Conservation (phyloP, 2,797 vertebrate genomes). For the Delichon dasypus region DNA sequence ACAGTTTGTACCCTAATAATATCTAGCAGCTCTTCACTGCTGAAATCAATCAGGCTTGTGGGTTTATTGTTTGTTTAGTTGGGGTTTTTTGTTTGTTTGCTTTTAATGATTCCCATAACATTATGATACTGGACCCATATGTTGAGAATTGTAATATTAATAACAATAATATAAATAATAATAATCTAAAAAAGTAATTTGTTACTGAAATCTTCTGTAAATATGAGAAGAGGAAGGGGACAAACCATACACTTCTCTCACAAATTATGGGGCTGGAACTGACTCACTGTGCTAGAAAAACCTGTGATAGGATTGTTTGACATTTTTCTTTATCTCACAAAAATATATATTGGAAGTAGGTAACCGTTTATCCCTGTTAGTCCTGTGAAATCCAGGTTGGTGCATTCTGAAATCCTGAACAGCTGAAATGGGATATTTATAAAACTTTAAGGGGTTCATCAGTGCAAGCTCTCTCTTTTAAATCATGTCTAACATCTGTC, state of each 20-base stretch:
- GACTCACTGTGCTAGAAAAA: background rate
- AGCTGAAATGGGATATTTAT: background rate
- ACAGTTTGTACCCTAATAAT: background rate
- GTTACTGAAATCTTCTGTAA: background rate
- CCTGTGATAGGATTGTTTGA: background rate
- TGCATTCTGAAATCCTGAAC: background rate
- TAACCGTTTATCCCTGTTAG: background rate
- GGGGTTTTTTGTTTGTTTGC: background rate
- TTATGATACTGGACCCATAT: background rate
- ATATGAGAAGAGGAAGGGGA: background rate
- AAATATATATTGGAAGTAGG: background rate
- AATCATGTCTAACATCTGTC: background rate
- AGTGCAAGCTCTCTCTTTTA: background rate
- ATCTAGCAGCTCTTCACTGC: background rate
- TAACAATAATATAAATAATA: background rate
- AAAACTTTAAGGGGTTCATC: background rate
- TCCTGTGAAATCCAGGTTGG: background rate
- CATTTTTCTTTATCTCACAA: background rate
- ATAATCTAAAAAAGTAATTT: background rate
- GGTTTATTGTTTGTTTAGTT: fast-evolving
- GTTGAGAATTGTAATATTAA: background rate
- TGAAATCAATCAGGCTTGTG: background rate
- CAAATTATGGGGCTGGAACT: background rate
- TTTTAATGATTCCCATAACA: background rate
- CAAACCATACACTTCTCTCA: background rate